These are phyloP conservation scores for Morpho deidamia DNA, from an alignment of 2,888 invertebrate species.

Conservation along the genomic window DNA sequence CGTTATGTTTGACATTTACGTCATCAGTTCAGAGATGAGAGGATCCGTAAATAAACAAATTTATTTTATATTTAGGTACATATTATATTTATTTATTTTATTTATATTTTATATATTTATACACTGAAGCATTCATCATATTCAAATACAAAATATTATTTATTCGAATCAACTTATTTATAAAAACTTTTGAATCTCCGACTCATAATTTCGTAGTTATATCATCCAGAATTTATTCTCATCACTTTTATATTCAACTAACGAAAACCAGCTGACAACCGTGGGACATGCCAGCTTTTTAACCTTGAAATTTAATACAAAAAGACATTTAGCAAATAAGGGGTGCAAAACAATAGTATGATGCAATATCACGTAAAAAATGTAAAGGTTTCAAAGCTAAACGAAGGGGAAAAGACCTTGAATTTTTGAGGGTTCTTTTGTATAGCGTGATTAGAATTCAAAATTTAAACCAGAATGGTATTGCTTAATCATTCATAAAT, in stretches of 20 bases:
- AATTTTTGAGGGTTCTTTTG: conserved; percentile 19
- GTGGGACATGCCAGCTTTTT: conserved; percentile 38
- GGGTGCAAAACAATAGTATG: conserved; percentile 36
- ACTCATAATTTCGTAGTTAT: too few species aligned
- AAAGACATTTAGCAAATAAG: conserved; percentile 50
- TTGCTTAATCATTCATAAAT: conserved; percentile 21
- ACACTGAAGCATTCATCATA: too few species aligned
- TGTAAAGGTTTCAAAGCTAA: conserved; percentile 38
- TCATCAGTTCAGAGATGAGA: too few species aligned
- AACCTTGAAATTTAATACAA: conserved; percentile 44
- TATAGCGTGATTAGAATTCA: conserved; percentile 11
- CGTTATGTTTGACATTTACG: too few species aligned
- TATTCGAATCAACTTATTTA: too few species aligned
- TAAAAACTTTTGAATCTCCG: too few species aligned
- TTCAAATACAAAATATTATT: too few species aligned
- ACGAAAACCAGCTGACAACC: conserved; percentile 32
- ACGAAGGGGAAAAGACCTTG: conserved; percentile 29
- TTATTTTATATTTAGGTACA: too few species aligned
- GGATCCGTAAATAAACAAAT: too few species aligned
- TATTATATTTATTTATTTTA: too few species aligned
- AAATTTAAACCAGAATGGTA: conserved; percentile 22
- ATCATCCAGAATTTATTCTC: background rate
- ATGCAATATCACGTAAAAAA: conserved; percentile 27
- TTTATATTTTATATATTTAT: too few species aligned
- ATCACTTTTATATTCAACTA: background rate